Evolutionary conservation across 2,888 invertebrate genomes (phyloP), one percentile per base, ranked within the genome.

Genomic region (Cartodere bifasciata): DNA sequence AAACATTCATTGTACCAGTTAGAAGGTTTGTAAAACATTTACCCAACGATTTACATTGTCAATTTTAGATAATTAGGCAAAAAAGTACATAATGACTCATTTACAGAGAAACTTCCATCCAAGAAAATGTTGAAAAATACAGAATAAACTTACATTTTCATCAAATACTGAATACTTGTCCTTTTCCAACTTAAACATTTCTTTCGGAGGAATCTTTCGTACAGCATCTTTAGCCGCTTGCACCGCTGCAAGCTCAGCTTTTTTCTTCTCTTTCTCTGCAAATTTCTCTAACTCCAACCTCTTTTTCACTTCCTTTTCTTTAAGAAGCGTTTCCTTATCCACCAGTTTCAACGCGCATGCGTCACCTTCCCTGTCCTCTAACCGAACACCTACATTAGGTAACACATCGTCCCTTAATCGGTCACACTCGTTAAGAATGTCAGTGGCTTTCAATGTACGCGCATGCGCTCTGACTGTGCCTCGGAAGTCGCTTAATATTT

Each of bases 121-220:
- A n/a, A n/a, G n/a, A n/a, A n/a, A n/a, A n/a, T n/a, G n/a, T n/a
- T n/a, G n/a, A n/a, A n/a, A n/a, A n/a, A n/a, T n/a, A n/a, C n/a
- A n/a, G n/a, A n/a, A n/a, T n/a, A 20, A n/a, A 46, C 55, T 52
- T 63, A 87, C 90, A 63, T 80, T 83, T 13, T 82, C 84, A 66
- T 95, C 91, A 61, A 91, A 97, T 53, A 78, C 67, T 0, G 90
- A 91, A 66, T 91, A 95, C 63, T 92, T 92, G 49, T 88, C 83
- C 2, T 70, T 74, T 57, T 94, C 88, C 7, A 51, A 52, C 40
- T 64, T 69, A 59, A 97, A 98, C 76, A 97, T 73, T 47, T 94
- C 83, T 2, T 61, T 63, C 0, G 97, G 95, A 23, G 85, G 76
- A 35, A 92, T 77, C 55, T 72, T 82, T 53, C 70, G 80, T 44